phyloP scores from a whole-genome alignment of 2,888 invertebrate species.

The Lepeophtheirus nordmannii region DNA sequence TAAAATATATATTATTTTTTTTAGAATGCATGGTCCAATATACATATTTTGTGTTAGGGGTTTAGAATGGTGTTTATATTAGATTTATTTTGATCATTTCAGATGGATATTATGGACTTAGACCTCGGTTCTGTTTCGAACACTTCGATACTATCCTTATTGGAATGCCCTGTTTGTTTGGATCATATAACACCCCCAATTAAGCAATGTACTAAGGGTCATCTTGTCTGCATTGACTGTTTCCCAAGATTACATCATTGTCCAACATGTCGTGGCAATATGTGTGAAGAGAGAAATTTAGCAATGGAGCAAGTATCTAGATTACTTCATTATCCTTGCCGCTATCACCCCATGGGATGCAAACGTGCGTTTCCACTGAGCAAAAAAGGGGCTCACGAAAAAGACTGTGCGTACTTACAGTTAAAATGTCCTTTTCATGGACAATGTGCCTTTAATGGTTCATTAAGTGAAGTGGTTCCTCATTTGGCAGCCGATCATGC shows the following conservation, averaged over 20 bases:
- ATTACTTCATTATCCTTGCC: slow-evolving; percentile 22
- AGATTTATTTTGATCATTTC: not conserved
- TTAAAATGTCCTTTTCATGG: slow-evolving; percentile 25
- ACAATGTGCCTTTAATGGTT: slow-evolving; percentile 23
- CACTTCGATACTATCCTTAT: slow-evolving; percentile 38
- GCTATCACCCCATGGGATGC: slow-evolving; percentile 24
- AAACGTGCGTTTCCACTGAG: slow-evolving; percentile 7
- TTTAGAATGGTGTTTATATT: not conserved
- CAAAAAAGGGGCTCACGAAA: slow-evolving; percentile 19
- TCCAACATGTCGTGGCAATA: slow-evolving; percentile 21
- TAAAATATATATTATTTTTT: not conserved
- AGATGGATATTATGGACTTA: slow-evolving; percentile 15
- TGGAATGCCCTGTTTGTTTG: slow-evolving; percentile 41
- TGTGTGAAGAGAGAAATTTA: slow-evolving; percentile 22
- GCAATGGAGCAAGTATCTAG: slow-evolving; percentile 23
- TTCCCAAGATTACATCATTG: slow-evolving; percentile 23
- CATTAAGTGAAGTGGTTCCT: slow-evolving; percentile 18
- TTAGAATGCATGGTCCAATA: not conserved
- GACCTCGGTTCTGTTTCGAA: slow-evolving; percentile 27
- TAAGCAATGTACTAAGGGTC: slow-evolving; percentile 38
- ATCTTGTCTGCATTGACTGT: slow-evolving; percentile 24
- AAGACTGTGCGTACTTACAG: slow-evolving; percentile 21
- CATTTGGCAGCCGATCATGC: slow-evolving; percentile 22
- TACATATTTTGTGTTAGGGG: not conserved
- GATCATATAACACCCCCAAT: slow-evolving; percentile 38